Evolutionary conservation across 1,140 invertebrate genomes (phyloP).

Genomic region (Tetranychus cinnabarinus): DNA sequence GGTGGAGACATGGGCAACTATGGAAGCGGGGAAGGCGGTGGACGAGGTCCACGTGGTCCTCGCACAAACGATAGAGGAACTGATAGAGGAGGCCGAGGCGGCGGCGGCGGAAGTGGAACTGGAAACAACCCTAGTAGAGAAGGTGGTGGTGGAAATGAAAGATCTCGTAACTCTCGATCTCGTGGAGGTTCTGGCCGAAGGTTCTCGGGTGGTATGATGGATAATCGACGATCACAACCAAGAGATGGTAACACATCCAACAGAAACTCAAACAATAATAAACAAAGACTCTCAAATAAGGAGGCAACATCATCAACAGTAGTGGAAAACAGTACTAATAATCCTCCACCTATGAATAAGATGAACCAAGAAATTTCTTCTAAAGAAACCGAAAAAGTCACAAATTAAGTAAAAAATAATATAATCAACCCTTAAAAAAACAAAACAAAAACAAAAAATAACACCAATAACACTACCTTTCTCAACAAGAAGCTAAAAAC

Average conservation of each 20-base stretch:
- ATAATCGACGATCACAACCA: not conserved
- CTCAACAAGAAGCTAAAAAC: too few species aligned
- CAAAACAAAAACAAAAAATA: too few species aligned
- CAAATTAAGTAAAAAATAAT: too few species aligned
- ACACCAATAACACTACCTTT: too few species aligned
- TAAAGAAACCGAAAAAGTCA: too few species aligned
- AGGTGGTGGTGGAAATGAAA: not conserved
- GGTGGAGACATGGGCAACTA: not conserved
- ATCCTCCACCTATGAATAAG: too few species aligned
- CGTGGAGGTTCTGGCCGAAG: not conserved
- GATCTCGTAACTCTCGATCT: not conserved
- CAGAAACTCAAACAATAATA: not conserved
- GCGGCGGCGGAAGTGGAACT: slow-evolving; percentile 13
- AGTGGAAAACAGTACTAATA: not conserved
- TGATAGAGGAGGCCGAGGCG: slow-evolving; percentile 6
- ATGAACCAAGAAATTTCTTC: too few species aligned
- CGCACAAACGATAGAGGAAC: slow-evolving; percentile 12
- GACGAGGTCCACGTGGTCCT: slow-evolving; percentile 5
- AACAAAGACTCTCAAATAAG: not conserved
- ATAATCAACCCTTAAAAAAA: too few species aligned
- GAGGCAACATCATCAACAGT: not conserved
- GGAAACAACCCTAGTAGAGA: not conserved
- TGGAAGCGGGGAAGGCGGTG: slow-evolving; percentile 25
- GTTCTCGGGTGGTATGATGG: not conserved
- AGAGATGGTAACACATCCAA: not conserved